Percentiles rank a stretch among this genome's conserved stretches.
Evolutionary conservation across 2,888 invertebrate species (phyloP).

Genomic region (Habrosyne pyritoides): DNA sequence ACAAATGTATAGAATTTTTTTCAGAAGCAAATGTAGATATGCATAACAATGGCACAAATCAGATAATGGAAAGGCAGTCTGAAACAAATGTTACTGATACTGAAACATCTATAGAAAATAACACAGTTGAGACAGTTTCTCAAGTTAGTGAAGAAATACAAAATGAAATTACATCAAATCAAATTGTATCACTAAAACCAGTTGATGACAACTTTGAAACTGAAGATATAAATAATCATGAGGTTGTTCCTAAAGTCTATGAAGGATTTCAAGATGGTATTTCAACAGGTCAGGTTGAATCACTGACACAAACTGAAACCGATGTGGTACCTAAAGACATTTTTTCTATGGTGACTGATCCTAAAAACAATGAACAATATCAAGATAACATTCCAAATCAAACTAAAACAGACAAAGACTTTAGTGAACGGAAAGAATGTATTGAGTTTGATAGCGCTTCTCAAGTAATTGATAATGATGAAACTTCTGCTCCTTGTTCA

Average conservation of each 20-base stretch:
- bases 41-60: not conserved
- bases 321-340: not conserved
- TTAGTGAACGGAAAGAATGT: not conserved
- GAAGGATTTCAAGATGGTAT: not conserved
- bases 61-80: not conserved
- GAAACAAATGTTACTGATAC: not conserved
- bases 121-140: not conserved
- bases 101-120: not conserved
- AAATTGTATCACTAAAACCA: not conserved
- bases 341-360: no score
- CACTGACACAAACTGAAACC: not conserved
- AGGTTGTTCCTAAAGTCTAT: not conserved
- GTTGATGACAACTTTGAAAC: not conserved
- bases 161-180: not conserved
- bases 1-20: not conserved
- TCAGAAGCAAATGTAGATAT: not conserved
- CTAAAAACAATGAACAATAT: not conserved
- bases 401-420: not conserved
- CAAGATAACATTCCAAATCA: not conserved
- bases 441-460: not conserved
- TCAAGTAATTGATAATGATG: not conserved
- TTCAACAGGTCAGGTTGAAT: not conserved
- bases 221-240: not conserved
- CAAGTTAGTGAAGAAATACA: not conserved
- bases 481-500: not conserved